phyloP scores from a whole-genome alignment of 2,888 invertebrate species.

The Drosophila infuscata region DNA sequence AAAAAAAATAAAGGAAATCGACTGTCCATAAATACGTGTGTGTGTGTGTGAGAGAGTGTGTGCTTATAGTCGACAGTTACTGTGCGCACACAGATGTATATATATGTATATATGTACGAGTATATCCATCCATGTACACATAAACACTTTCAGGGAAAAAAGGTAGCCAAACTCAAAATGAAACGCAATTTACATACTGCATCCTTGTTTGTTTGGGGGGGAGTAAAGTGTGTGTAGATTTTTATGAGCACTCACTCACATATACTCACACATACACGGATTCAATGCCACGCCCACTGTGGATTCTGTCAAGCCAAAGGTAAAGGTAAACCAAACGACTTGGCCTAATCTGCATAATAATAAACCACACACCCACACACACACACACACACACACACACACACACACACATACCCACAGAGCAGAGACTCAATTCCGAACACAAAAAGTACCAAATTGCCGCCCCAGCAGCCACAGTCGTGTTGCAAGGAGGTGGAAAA shows the following conservation, averaged over 20 bases:
- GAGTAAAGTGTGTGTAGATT: constrained; percentile 36
- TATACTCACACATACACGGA: constrained; percentile 28
- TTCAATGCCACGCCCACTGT: constrained; percentile 18
- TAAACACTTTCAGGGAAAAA: constrained; percentile 35
- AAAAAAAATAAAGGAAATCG: constrained; percentile 40
- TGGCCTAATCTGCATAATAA: constrained; percentile 79
- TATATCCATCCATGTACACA: no score
- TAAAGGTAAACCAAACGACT: constrained; percentile 64
- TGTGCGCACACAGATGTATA: constrained; percentile 7
- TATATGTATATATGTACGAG: constrained; percentile 2
- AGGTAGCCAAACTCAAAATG: constrained; percentile 67
- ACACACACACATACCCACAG: constrained; percentile 22
- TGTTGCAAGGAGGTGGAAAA: constrained; percentile 3
- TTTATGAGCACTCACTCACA: constrained; percentile 58
- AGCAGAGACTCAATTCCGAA: constrained; percentile 27
- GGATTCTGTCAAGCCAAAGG: constrained; percentile 31
- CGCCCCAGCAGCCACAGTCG: constrained; percentile 18
- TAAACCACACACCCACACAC: constrained; percentile 58
- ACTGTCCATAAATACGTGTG: constrained; percentile 49
- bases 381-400: constrained; percentile 32
- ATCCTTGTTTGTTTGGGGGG: constrained; percentile 7
- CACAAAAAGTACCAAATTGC: constrained; percentile 62
- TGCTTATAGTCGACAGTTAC: constrained; percentile 10
- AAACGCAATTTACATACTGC: constrained; percentile 70
- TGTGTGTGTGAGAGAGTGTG: constrained; percentile 22